These are phyloP conservation scores for Chelmon rostratus DNA, from an alignment of 2,797 vertebrate genomes.

Conservation along the genomic window DNA sequence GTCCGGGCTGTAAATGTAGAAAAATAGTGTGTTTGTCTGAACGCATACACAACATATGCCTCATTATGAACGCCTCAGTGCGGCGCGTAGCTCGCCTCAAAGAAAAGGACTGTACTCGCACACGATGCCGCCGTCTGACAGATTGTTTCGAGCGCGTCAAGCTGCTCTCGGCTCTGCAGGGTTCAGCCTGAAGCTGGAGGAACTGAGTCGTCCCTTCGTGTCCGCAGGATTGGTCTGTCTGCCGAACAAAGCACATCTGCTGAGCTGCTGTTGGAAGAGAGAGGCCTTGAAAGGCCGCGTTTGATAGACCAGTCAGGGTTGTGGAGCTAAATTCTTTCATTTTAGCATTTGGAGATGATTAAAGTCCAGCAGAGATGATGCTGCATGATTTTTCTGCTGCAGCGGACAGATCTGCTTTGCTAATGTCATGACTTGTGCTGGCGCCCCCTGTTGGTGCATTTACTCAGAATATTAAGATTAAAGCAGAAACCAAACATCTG, in stretches of 20 bases:
- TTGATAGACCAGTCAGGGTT: not conserved
- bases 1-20: conserved; percentile 40
- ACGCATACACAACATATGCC: conserved; percentile 42
- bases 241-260: conserved; percentile 45
- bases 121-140: not conserved
- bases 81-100: not conserved
- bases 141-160: conserved; percentile 1
- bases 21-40: conserved; percentile 45
- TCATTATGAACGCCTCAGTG: conserved; percentile 44
- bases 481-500: too few relatives aligned
- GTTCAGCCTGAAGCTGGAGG: not conserved
- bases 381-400: not conserved
- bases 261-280: not conserved
- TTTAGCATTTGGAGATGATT: not conserved
- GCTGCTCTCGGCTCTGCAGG: conserved; percentile 23
- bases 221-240: conserved; percentile 20
- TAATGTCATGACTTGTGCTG: not conserved
- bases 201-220: not conserved
- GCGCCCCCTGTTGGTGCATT: too few relatives aligned
- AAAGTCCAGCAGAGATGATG: not conserved
- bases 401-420: not conserved
- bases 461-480: too few relatives aligned
- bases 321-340: not conserved
- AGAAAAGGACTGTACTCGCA: not conserved
- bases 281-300: not conserved